Evolutionary conservation across 2,797 vertebrate genomes (phyloP).

Genomic region (Delichon dasypus): DNA sequence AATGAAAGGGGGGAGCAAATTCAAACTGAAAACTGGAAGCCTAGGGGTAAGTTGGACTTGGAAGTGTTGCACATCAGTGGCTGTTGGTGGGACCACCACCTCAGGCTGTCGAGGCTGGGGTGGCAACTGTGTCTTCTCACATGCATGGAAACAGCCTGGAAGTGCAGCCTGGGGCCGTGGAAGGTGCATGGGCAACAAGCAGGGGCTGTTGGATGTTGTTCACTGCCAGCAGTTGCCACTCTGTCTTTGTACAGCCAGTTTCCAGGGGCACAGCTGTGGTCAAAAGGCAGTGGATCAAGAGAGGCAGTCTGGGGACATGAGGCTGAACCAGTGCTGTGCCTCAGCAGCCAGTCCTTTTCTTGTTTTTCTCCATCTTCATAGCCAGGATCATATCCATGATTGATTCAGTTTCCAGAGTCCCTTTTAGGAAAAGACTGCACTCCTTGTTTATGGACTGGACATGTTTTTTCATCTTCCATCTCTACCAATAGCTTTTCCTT

Average conservation of each 20-base stretch:
- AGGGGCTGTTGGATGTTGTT: background rate
- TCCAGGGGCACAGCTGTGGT: background rate
- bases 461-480: background rate
- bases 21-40: conserved; percentile 94
- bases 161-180: background rate
- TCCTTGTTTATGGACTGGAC: background rate
- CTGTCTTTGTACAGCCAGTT: background rate
- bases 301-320: background rate
- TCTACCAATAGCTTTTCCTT: background rate
- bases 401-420: background rate
- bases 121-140: background rate
- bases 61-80: background rate
- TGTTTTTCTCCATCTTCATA: background rate
- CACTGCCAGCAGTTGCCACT: background rate
- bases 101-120: background rate
- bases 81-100: background rate
- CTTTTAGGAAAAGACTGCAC: background rate
- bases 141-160: background rate
- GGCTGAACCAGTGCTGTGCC: background rate
- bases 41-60: conserved; percentile 84
- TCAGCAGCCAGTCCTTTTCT: background rate
- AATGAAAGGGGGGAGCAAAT: conserved; percentile 98
- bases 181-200: background rate
- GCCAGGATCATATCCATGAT: background rate
- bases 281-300: background rate